Evolutionary conservation across 2,888 invertebrate genomes (phyloP), one percentile per base, ranked within the genome.

Genomic region (Leptura quadrifasciata): DNA sequence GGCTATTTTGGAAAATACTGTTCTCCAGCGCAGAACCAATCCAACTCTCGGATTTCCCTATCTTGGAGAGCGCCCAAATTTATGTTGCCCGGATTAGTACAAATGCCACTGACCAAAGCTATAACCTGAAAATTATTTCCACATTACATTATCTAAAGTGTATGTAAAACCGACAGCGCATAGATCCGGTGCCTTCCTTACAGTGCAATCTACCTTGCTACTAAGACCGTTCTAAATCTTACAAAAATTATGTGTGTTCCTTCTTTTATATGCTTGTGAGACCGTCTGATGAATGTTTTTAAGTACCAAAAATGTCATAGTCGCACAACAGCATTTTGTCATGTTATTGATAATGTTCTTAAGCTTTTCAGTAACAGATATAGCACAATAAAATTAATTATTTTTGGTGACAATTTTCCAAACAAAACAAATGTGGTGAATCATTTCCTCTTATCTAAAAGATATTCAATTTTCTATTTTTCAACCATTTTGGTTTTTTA

Each of bases 61-160:
- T 80, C 80, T 79, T 75, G 72, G 65, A 65, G 72, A 76, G 74
- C 73, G 74, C 63, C 55, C 79, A 79, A 81, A 84, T 82, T 81
- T 83, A 83, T 83, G 80, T 79, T 74, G 63, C 74, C 54, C 35
- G 77, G 83, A 82, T 82, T 84, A 81, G 82, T 81, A 80, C 75
- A 78, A 81, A 79, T 82, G 81, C 78, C 77, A 82, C 84, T 84
- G 84, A 83, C 84, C 84, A 83, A 79, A 79, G 82, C 83, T 77
- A 82, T 84, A 83, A 81, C 78, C 79, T 72, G 77, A 79, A 79
- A 83, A 82, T 82, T 83, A 83, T 83, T 80, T 82, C 77, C 77
- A 75, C 81, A 72, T 82, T 82, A 80, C 79, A 80, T 82, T 81
- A 81, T 78, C 78, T 75, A 72, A 78, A 76, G 75, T 81, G 78